Base-by-base conservation (phyloP, 2,888 invertebrate genomes). In the Plutella xylostella region DNA sequence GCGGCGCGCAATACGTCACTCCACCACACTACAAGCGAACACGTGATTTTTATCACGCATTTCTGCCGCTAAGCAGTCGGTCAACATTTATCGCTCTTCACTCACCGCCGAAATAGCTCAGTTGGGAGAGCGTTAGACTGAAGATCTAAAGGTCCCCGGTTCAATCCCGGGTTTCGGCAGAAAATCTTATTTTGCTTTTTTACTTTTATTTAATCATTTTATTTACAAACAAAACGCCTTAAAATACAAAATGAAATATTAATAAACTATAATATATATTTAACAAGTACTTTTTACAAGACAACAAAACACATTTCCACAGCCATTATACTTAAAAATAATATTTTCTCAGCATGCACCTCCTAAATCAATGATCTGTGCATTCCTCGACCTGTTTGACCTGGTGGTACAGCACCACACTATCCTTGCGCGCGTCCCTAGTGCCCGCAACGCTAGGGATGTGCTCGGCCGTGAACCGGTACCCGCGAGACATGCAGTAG, bases 401-500 rank as follows among this genome's bases (percentile, higher is more conserved):
- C 47, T 72, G 69, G 31, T 65, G 50, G 47, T 74, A 74, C 4
- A 6, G 4, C 34, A 14, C 17, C 14, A 9, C 14, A 6, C 3
- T 28, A 28, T n/a, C 9, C 28, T 28, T 28, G 28, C 9, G 28
- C n/a, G 28, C 28, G 28, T 28, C 28, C 3, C n/a, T n/a, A 6
- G 28, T 33, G 14, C 33, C 7, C 14, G 33, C n/a, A n/a, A n/a
- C n/a, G n/a, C n/a, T n/a, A 6, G 37, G 18, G 4, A 12, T 9
- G 6, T 12, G 45, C 45, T 17, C 54, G 53, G 0, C 55, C 56
- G 11, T 22, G 44, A 66, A 62, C 51, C 65, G 53, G 46, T 77
- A 75, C 0, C 65, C 60, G n/a, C 60, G 57, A 0, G 68, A 55
- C 35, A 73, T 55, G 41, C 87, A 69, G 37, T 88, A 85, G 63